phyloP scores from a whole-genome alignment of 2,113 vertebrate species.

The Oophaga pumilio region DNA sequence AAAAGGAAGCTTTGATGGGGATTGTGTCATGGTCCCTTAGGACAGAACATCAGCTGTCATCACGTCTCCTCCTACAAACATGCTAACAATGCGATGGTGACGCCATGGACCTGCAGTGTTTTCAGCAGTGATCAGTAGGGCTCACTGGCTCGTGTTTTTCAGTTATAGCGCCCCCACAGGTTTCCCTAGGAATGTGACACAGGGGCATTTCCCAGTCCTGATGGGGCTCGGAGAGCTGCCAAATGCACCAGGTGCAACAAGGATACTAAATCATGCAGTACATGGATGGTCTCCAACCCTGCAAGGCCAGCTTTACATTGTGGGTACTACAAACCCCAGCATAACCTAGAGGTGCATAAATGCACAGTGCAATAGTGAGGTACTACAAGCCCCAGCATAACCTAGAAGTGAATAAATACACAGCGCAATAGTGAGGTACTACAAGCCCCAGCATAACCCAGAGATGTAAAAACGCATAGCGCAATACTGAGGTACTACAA shows the following conservation, averaged over 20 bases:
- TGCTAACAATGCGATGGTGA: not conserved
- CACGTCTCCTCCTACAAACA: not conserved
- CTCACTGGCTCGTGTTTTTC: not conserved
- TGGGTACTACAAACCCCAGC: no score
- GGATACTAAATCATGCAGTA: not conserved
- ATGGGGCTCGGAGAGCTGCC: not conserved
- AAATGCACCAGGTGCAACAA: not conserved
- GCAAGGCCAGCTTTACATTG: no score
- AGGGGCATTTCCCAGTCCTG: no score
- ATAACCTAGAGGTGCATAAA: no score
- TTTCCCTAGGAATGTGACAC: not conserved
- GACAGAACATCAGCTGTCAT: not conserved
- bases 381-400: no score
- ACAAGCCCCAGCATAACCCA: no score
- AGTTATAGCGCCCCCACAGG: not conserved
- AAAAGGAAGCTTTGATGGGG: slow-evolving; percentile 24
- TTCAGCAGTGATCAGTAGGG: not conserved
- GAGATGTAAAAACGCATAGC: no score
- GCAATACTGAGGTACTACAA: no score
- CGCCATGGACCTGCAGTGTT: not conserved
- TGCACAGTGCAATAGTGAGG: no score
- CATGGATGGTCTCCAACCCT: not conserved
- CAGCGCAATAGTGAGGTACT: no score
- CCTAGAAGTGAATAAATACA: no score
- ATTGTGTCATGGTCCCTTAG: not conserved